Conservation (phyloP, 2,888 invertebrate genomes). For the Agrotis exclamationis region DNA sequence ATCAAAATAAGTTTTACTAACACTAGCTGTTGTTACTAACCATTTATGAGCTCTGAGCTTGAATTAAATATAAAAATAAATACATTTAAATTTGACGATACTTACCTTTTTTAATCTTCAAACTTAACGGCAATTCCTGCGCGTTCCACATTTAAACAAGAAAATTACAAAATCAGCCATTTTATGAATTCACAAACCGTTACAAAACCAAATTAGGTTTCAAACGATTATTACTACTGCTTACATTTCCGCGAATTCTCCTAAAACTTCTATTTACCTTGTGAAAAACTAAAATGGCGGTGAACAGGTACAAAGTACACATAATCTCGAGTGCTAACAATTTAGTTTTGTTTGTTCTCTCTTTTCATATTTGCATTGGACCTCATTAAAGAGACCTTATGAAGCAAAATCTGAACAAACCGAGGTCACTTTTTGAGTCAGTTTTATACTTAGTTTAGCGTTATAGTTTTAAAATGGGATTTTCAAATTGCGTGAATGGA, state of each 20-base stretch:
- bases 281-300: slow-evolving; percentile 50
- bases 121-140: neutral
- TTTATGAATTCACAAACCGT: neutral
- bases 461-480: neutral
- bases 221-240: slow-evolving; percentile 25
- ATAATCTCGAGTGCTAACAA: slow-evolving; percentile 41
- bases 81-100: too few relatives aligned
- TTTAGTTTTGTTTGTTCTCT: slow-evolving; percentile 49
- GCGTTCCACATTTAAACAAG: neutral
- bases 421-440: slow-evolving; percentile 4
- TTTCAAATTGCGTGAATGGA: neutral
- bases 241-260: slow-evolving; percentile 4
- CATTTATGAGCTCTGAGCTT: too few relatives aligned
- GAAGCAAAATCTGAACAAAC: slow-evolving; percentile 18
- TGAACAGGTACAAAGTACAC: slow-evolving; percentile 30
- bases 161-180: neutral
- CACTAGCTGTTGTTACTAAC: too few relatives aligned
- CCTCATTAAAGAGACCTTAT: slow-evolving; percentile 26
- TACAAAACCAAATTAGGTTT: slow-evolving; percentile 17
- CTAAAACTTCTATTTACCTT: slow-evolving; percentile 20
- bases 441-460: slow-evolving; percentile 20
- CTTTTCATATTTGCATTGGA: slow-evolving; percentile 44
- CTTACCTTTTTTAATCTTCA: too few relatives aligned
- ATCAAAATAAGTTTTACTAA: too few relatives aligned
- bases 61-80: too few relatives aligned